These are phyloP conservation scores for Perca fluviatilis DNA, from an alignment of 2,113 vertebrate genomes.

Conservation along the genomic window DNA sequence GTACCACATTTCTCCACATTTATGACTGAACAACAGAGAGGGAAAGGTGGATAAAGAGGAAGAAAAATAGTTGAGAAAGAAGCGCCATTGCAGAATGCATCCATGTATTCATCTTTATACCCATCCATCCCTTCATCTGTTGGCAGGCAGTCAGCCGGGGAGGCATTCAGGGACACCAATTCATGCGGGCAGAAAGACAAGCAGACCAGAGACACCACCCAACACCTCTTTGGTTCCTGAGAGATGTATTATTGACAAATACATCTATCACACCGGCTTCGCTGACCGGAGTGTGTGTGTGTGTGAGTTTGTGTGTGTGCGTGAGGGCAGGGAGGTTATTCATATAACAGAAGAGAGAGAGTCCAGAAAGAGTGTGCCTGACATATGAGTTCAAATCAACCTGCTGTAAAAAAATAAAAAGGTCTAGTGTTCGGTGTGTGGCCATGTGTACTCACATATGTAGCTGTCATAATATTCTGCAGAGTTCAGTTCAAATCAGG, in stretches of 20 bases:
- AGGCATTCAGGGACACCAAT: slow-evolving; percentile 17
- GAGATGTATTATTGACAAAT: slow-evolving; percentile 56
- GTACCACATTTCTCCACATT: slow-evolving; percentile 21
- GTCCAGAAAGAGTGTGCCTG: slow-evolving; percentile 27
- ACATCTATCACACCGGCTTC: slow-evolving; percentile 30
- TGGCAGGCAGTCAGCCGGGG: slow-evolving; percentile 1
- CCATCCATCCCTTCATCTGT: slow-evolving; percentile 19
- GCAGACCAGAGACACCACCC: slow-evolving; percentile 11
- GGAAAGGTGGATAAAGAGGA: background rate
- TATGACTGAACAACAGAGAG: slow-evolving; percentile 5
- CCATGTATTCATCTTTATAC: background rate
- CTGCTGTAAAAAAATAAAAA: background rate
- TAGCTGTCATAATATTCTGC: background rate
- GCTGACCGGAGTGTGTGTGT: slow-evolving; percentile 5
- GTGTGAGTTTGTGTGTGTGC: slow-evolving; percentile 7
- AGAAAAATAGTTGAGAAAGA: background rate
- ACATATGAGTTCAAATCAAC: slow-evolving; percentile 33
- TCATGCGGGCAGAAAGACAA: slow-evolving; percentile 24
- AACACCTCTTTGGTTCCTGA: slow-evolving; percentile 25
- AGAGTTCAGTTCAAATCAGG: background rate
- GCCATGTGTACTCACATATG: background rate
- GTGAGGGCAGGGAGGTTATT: slow-evolving; percentile 15
- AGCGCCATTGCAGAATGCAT: background rate
- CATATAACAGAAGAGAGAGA: background rate
- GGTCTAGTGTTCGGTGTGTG: background rate